phyloP scores from a whole-genome alignment of 2,797 vertebrate species.

The Buphagus erythrorhynchus region DNA sequence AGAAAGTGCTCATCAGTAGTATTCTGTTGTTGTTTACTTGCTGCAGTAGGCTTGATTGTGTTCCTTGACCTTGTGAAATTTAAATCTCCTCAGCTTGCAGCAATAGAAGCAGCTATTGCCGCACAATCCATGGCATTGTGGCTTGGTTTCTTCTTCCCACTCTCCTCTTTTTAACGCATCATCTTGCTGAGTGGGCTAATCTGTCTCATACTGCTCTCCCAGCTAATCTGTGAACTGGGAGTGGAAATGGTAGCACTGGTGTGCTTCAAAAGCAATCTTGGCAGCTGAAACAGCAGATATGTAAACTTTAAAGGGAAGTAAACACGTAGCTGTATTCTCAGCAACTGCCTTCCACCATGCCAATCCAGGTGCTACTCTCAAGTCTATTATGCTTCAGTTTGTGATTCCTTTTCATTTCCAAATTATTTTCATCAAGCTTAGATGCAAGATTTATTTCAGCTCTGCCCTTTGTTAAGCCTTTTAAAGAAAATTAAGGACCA shows the following conservation, averaged over 20 bases:
- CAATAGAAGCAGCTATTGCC: neutral
- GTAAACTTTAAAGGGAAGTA: neutral
- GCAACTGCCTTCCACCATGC: neutral
- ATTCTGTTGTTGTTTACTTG: neutral
- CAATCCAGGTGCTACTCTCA: neutral
- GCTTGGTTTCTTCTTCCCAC: neutral
- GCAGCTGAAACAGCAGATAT: neutral
- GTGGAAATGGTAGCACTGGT: neutral
- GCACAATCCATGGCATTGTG: neutral
- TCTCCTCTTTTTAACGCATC: neutral
- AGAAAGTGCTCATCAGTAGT: neutral
- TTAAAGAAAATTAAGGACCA: constrained; percentile 1
- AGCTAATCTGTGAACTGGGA: neutral
- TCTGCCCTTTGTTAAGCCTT: neutral
- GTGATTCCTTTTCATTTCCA: neutral
- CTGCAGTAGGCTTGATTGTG: neutral
- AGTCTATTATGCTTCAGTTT: neutral
- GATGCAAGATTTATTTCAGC: neutral
- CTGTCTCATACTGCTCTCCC: neutral
- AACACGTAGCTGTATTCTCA: neutral
- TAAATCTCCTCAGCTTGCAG: neutral
- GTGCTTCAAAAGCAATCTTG: neutral
- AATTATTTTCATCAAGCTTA: neutral
- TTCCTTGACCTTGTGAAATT: neutral
- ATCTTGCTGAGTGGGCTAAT: neutral